Conservation (phyloP, 1,140 invertebrate genomes). For the Drosophila lini region DNA sequence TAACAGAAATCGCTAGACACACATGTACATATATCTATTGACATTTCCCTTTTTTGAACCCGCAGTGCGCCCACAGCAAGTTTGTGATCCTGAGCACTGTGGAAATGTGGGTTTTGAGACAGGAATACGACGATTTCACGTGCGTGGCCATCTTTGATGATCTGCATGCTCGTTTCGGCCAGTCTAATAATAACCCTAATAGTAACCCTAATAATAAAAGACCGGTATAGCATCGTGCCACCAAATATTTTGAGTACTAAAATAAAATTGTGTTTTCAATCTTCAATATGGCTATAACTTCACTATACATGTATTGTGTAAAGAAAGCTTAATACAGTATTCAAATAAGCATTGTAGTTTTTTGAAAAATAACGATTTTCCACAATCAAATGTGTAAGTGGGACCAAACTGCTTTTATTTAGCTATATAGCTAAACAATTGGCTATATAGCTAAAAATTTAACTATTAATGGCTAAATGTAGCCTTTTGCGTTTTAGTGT, state of each 20-base stretch:
- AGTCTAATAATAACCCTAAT: no score
- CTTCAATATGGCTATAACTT: not conserved
- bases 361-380: not conserved
- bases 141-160: constrained; percentile 26
- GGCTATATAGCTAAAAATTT: no score
- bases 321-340: not conserved
- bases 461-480: no score
- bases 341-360: not conserved
- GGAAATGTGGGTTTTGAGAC: constrained; percentile 33
- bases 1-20: not conserved
- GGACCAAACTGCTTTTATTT: no score
- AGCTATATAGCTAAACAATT: no score
- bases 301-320: not conserved
- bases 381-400: no score
- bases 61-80: constrained; percentile 30
- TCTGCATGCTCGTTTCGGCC: not conserved
- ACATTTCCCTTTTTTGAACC: not conserved
- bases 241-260: not conserved
- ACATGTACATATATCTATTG: no score
- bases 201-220: no score
- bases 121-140: constrained; percentile 14
- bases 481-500: no score
- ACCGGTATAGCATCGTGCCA: not conserved
- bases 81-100: constrained; percentile 34
- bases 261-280: not conserved